These are phyloP conservation scores for Mesorhabditis sp. DNA, from an alignment of 2,888 invertebrate genomes.

Conservation along the genomic window DNA sequence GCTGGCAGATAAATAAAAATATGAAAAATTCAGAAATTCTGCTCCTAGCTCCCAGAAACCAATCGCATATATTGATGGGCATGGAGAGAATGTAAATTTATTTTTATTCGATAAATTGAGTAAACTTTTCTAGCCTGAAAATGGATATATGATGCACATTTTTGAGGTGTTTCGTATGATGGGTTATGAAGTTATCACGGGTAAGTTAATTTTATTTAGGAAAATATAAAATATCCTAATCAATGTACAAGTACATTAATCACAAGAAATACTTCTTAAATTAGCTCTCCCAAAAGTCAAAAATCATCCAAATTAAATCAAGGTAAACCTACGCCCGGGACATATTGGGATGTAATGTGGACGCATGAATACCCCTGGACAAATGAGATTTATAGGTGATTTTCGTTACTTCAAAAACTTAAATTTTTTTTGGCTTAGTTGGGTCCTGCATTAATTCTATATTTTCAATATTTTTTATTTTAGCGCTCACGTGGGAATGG, in stretches of 20 bases:
- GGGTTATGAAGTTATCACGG: slow-evolving; percentile 68
- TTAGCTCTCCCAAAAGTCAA: slow-evolving; percentile 35
- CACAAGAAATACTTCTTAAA: slow-evolving; percentile 26
- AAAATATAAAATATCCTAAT: too few relatives aligned
- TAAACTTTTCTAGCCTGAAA: slow-evolving; percentile 46
- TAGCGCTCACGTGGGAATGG: slow-evolving; percentile 26
- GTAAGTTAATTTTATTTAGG: not conserved
- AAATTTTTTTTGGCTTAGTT: too few relatives aligned
- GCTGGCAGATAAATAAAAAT: too few relatives aligned
- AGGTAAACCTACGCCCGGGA: too few relatives aligned
- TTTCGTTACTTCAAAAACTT: too few relatives aligned
- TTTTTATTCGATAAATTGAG: not conserved
- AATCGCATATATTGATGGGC: slow-evolving; percentile 42
- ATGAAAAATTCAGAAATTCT: not conserved
- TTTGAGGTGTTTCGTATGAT: slow-evolving; percentile 73
- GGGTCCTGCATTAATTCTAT: too few relatives aligned
- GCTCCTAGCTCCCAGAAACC: not conserved
- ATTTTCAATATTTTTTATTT: too few relatives aligned
- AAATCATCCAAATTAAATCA: slow-evolving; percentile 1
- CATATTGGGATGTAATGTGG: slow-evolving; percentile 81
- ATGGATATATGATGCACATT: slow-evolving; percentile 77
- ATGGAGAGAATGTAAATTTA: slow-evolving; percentile 32
- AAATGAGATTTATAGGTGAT: slow-evolving; percentile 16
- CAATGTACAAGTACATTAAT: too few relatives aligned
- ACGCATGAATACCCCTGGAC: slow-evolving; percentile 85